Evolutionary conservation across 2,888 invertebrate genomes (phyloP), one percentile per base, ranked within the genome.

Genomic region (Thelaira solivaga): DNA sequence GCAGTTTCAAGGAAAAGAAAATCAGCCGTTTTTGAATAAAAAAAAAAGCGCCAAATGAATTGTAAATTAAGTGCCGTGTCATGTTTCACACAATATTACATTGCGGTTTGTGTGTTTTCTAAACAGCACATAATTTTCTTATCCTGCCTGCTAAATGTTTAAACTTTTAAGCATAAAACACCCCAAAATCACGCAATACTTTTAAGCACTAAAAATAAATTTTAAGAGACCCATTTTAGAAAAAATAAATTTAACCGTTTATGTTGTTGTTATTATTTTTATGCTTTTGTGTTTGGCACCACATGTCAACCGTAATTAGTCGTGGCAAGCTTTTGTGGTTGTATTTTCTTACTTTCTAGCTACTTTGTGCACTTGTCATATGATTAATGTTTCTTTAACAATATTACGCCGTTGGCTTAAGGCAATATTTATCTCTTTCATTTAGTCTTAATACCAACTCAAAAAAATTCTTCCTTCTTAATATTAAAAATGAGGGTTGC

Each of bases 271-370:
- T 67, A n/a, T 43, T 59, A 11, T 16, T 57, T 34, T 39, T 34
- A 8, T 24, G 41, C 31, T 39, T 55, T 81, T 82, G 84, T 82
- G 82, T 82, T 82, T 83, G 84, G 85, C 84, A 84, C 84, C 84
- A 85, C 84, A 85, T 85, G 85, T 85, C 85, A 85, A 84, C 84
- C 83, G 81, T 84, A 85, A 85, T 85, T 84, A 84, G 83, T 83
- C 74, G 74, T 47, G 69, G 18, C 73, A 71, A 74, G 65, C 69
- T 64, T 59, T 64, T 24, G 16, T 26, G 24, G n/a, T 18, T 45
- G 39, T 53, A 31, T 18, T 59, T 39, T 24, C 36, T 36, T 20
- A 20, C 24, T 53, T 55, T 29, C 11, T 22, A 47, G 71, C 65
- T 68, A 49, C 72, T 78, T 75, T 78, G 74, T 78, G 81, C 82